phyloP scores from a whole-genome alignment of 2,113 vertebrate species.

The Lates calcarifer region DNA sequence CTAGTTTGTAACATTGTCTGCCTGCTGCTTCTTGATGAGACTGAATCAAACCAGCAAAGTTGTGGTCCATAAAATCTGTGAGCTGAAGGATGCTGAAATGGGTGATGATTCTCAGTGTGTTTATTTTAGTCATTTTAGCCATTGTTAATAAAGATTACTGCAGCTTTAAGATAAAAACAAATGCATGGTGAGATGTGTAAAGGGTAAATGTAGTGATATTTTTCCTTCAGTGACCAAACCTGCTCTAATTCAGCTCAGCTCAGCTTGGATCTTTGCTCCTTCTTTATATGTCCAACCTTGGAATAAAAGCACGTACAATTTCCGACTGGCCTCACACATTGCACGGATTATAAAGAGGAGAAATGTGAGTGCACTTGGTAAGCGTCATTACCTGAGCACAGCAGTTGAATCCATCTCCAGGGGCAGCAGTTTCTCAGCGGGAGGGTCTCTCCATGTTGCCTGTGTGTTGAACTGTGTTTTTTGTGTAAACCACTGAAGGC shows the following conservation, averaged over 20 bases:
- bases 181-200: no score
- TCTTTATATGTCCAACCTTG: background rate
- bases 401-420: constrained; percentile 17
- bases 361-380: background rate
- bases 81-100: no score
- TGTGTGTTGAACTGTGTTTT: background rate
- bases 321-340: background rate
- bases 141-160: no score
- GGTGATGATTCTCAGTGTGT: no score
- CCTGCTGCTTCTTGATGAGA: no score
- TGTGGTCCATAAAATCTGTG: no score
- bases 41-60: no score
- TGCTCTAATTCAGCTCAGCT: background rate
- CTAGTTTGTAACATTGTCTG: no score
- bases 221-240: no score
- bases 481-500: constrained; percentile 26
- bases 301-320: background rate
- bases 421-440: constrained; percentile 29
- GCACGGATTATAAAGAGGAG: background rate
- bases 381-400: constrained; percentile 6
- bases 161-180: no score
- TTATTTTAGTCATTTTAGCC: no score
- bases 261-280: constrained; percentile 1
- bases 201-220: no score
- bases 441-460: constrained; percentile 20